These are phyloP conservation scores for Syngnathus floridae DNA, from an alignment of 2,113 vertebrate species.

Conservation along the genomic window DNA sequence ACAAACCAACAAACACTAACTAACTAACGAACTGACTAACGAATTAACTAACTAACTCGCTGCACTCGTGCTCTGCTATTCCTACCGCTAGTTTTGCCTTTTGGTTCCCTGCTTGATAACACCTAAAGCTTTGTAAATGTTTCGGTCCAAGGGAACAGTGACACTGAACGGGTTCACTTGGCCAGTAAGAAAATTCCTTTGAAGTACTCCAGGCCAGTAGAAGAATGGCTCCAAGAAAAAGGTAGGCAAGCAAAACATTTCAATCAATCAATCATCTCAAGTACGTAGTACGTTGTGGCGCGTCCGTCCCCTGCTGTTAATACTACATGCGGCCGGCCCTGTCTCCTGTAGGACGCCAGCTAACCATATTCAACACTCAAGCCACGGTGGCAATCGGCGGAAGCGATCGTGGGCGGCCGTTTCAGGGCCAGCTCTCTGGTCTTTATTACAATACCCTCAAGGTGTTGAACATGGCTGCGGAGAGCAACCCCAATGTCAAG, in stretches of 20 bases:
- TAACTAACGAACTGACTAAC: not conserved
- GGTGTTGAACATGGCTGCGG: slow-evolving; percentile 94
- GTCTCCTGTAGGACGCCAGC: slow-evolving; percentile 79
- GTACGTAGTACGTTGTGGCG: not conserved
- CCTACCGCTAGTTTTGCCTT: not conserved
- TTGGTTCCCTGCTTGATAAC: slow-evolving; percentile 36
- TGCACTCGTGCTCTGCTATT: not conserved
- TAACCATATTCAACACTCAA: slow-evolving; percentile 99
- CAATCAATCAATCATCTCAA: no score
- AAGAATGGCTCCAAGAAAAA: slow-evolving; percentile 99
- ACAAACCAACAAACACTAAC: no score
- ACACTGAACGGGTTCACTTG: slow-evolving; percentile 97
- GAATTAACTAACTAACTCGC: not conserved
- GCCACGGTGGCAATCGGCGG: slow-evolving; percentile 92
- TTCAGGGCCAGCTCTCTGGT: slow-evolving; percentile 96
- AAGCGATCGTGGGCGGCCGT: slow-evolving; percentile 85
- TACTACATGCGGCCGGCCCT: slow-evolving; percentile 10
- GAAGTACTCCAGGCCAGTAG: slow-evolving; percentile 96
- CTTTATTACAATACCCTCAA: slow-evolving; percentile 98
- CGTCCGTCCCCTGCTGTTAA: not conserved
- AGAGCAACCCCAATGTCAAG: slow-evolving; percentile 88
- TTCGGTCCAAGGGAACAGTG: slow-evolving; percentile 88
- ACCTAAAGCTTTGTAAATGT: slow-evolving; percentile 58
- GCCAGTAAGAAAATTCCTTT: slow-evolving; percentile 99
- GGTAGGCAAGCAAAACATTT: slow-evolving; percentile 70